Conservation (phyloP, 2,113 vertebrate species). For the Pelusios castaneus region DNA sequence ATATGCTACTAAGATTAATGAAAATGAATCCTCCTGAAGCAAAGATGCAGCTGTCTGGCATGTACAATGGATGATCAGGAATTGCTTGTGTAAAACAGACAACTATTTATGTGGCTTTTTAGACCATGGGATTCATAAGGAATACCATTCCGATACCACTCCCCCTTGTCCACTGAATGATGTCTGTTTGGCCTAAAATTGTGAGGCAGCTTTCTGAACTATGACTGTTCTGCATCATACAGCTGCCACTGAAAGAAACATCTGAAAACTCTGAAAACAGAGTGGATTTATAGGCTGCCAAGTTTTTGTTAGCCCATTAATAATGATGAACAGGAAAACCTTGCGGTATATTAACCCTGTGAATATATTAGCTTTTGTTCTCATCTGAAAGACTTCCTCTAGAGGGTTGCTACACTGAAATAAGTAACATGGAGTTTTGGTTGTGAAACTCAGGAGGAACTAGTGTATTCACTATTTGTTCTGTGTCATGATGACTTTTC, state of each 20-base stretch:
- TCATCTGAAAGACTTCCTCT: constrained; percentile 58
- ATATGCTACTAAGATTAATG: neutral
- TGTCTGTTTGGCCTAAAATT: neutral
- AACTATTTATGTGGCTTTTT: neutral
- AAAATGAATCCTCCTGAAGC: neutral
- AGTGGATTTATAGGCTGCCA: neutral
- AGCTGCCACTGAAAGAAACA: neutral
- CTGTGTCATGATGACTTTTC: constrained; percentile 48
- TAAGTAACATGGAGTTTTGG: neutral
- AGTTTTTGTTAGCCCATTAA: constrained; percentile 7
- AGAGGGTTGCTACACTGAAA: constrained; percentile 48
- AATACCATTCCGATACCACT: neutral
- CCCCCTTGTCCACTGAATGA: neutral
- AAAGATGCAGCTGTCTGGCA: neutral
- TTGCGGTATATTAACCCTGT: neutral
- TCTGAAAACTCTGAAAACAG: neutral
- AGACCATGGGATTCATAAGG: neutral
- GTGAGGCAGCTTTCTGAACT: neutral
- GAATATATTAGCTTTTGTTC: constrained; percentile 36
- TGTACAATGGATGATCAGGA: neutral
- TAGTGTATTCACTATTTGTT: constrained; percentile 39
- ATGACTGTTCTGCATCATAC: neutral
- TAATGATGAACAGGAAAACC: constrained; percentile 43
- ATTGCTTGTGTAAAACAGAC: neutral
- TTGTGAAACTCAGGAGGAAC: constrained; percentile 48